These are phyloP conservation scores for Cavia porcellus DNA, from an alignment of 2,113 vertebrate species.

Conservation along the genomic window DNA sequence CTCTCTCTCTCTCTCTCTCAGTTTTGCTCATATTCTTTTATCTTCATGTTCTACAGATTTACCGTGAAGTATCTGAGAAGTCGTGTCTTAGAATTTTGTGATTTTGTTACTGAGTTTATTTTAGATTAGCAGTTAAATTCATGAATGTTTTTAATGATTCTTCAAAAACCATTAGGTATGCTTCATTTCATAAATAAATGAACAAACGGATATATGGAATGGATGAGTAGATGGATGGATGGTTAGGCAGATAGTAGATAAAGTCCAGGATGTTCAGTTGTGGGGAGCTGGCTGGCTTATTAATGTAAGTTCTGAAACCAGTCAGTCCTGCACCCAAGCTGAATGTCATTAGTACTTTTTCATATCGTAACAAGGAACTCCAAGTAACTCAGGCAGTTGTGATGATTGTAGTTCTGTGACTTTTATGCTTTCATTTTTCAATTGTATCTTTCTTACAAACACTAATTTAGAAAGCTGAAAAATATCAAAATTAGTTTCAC, in stretches of 20 bases:
- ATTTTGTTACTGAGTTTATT: neutral
- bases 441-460: neutral
- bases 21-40: neutral
- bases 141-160: neutral
- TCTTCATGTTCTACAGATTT: neutral
- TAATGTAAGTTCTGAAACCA: neutral
- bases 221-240: neutral
- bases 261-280: neutral
- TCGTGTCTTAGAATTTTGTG: neutral
- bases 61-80: neutral
- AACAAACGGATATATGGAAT: neutral
- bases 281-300: neutral
- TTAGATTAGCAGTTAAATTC: neutral
- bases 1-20: neutral
- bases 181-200: conserved; percentile 17
- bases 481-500: neutral
- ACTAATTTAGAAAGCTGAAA: neutral
- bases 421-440: neutral
- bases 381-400: neutral
- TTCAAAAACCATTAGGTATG: neutral
- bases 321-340: neutral
- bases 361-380: neutral
- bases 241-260: neutral
- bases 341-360: neutral
- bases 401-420: neutral